Conservation (phyloP, 2,797 vertebrate species). For the Botia kubotai region DNA sequence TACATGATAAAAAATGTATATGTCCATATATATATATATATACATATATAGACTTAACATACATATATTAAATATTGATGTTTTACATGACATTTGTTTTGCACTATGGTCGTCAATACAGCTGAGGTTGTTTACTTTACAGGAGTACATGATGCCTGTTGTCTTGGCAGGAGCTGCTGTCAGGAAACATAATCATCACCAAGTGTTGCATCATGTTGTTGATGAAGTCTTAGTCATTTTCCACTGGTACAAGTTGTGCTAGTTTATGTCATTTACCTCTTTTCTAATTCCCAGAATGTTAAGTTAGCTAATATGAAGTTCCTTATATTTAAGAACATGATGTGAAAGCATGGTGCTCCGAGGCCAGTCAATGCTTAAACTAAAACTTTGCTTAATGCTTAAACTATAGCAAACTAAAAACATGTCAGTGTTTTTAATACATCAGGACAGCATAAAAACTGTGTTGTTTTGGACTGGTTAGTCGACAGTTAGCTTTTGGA, state of each 20-base stretch:
- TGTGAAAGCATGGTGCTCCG: background rate
- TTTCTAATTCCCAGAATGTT: background rate
- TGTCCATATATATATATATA: background rate
- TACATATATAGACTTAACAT: background rate
- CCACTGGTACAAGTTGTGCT: background rate
- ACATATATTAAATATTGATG: background rate
- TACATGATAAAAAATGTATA: too few relatives aligned
- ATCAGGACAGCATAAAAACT: too few relatives aligned
- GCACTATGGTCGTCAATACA: background rate
- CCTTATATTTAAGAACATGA: background rate
- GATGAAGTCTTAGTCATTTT: background rate
- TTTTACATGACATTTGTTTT: background rate
- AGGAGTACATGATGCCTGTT: background rate
- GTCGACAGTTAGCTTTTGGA: too few relatives aligned
- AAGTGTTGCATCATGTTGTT: slow-evolving; percentile 15
- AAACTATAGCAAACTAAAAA: too few relatives aligned
- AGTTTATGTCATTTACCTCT: background rate
- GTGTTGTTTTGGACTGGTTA: too few relatives aligned
- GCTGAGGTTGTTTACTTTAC: background rate
- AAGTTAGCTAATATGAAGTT: background rate
- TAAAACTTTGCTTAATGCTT: too few relatives aligned
- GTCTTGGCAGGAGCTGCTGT: background rate
- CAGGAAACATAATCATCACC: background rate
- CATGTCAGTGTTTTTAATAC: too few relatives aligned
- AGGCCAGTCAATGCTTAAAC: too few relatives aligned